A percentile compares a stretch with the other conserved stretches of the same genome.
Conservation (phyloP, 2,797 vertebrate genomes). For the Spheniscus humboldti region DNA sequence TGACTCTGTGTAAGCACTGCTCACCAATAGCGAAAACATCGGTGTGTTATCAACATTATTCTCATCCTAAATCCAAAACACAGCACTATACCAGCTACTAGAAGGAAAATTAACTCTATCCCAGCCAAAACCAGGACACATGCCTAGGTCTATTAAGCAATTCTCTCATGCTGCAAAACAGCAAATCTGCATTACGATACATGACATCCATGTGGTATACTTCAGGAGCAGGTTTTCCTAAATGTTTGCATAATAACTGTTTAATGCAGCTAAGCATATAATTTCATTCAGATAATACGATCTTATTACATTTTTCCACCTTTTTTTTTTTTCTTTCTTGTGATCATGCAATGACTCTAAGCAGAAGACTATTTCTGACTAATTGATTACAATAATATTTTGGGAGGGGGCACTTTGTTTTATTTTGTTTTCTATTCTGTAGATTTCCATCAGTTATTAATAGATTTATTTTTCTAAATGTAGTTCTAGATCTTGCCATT, state of each 20-base stretch:
- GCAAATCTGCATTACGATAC: background rate
- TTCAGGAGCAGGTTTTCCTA: background rate
- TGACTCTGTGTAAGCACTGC: too few relatives aligned
- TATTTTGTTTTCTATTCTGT: background rate
- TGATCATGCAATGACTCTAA: background rate
- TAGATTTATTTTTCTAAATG: background rate
- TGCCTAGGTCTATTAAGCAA: background rate
- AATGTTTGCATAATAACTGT: background rate
- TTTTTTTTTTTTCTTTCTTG: background rate
- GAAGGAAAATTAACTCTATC: too few relatives aligned
- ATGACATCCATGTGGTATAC: background rate
- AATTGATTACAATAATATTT: background rate
- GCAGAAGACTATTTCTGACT: background rate
- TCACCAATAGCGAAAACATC: too few relatives aligned
- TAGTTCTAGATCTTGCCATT: background rate
- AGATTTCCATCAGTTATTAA: background rate
- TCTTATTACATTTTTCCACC: background rate
- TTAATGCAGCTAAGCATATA: background rate
- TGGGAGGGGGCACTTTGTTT: background rate
- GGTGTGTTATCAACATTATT: too few relatives aligned
- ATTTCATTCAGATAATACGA: background rate
- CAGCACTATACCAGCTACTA: too few relatives aligned
- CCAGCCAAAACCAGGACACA: too few relatives aligned
- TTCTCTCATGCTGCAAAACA: background rate
- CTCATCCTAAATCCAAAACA: too few relatives aligned